Evolutionary conservation across 2,113 vertebrate genomes (phyloP).

Genomic region (Megaptera novaeangliae): DNA sequence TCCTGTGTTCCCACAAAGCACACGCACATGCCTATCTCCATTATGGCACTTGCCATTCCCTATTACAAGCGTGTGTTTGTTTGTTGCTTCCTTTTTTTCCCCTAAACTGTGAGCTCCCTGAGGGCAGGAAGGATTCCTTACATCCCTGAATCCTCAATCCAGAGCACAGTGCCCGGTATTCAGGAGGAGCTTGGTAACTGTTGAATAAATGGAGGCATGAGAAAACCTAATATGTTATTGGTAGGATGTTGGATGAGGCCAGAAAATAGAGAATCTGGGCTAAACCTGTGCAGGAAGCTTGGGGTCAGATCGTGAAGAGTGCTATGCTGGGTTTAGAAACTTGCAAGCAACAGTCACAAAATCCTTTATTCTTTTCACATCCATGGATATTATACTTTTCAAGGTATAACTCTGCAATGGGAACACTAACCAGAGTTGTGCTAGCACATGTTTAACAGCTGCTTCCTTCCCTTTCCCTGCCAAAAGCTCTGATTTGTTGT

Average conservation of each 20-base stretch:
- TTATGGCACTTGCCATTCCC: not conserved
- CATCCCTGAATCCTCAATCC: not conserved
- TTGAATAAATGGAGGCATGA: not conserved
- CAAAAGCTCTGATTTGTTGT: not conserved
- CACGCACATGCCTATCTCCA: not conserved
- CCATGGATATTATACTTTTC: not conserved
- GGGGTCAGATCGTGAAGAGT: not conserved
- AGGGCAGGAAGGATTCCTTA: not conserved
- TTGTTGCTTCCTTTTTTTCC: not conserved
- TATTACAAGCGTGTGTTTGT: not conserved
- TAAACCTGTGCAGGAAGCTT: not conserved
- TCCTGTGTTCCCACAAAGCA: not conserved
- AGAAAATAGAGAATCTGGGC: not conserved
- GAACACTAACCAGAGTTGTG: not conserved
- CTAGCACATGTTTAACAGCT: not conserved
- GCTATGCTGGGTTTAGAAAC: not conserved
- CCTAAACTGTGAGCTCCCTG: not conserved
- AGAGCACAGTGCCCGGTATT: not conserved
- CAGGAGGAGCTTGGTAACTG: not conserved
- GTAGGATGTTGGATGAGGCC: not conserved
- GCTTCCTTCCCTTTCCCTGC: not conserved
- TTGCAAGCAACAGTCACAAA: not conserved
- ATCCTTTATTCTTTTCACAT: not conserved
- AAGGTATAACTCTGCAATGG: not conserved
- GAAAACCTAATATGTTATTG: not conserved